These are phyloP conservation scores for Cyclophora albipunctata DNA, from an alignment of 2,888 invertebrate genomes.

Conservation along the genomic window DNA sequence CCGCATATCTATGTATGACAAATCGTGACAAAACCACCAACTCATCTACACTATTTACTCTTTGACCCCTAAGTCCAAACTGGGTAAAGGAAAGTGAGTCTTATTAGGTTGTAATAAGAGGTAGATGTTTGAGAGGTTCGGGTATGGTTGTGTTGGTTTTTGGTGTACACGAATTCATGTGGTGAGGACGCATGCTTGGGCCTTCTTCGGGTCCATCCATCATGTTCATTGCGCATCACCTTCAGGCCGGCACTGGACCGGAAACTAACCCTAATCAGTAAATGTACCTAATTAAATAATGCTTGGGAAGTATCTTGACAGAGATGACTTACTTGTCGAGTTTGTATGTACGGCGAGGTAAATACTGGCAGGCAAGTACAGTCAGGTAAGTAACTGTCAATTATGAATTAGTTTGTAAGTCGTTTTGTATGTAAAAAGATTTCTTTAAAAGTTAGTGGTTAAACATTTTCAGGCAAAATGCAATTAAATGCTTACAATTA, in stretches of 20 bases:
- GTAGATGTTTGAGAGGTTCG: conserved; percentile 6
- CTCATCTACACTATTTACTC: conserved; percentile 46
- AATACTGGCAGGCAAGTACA: no score
- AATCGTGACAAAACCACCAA: conserved; percentile 73
- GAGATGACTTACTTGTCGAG: neutral
- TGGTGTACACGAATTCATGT: conserved; percentile 50
- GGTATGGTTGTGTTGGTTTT: conserved; percentile 35
- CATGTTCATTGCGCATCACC: conserved; percentile 68
- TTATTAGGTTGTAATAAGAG: conserved; percentile 27
- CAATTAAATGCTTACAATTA: no score
- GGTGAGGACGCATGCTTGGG: conserved; percentile 55
- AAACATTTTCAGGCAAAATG: no score
- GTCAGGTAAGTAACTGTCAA: no score
- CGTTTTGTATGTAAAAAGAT: no score
- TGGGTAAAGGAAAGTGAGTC: conserved; percentile 21
- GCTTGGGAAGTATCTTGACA: conserved; percentile 13
- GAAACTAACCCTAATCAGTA: conserved; percentile 46
- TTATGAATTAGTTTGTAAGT: no score
- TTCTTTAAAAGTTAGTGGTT: no score
- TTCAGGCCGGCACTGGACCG: conserved; percentile 64
- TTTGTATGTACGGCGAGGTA: no score
- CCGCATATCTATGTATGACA: conserved; percentile 69
- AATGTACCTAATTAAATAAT: conserved; percentile 37
- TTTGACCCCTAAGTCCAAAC: conserved; percentile 7
- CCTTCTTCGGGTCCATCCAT: conserved; percentile 66